Evolutionary conservation across 2,113 vertebrate genomes (phyloP).

Genomic region (Narcine bancroftii): DNA sequence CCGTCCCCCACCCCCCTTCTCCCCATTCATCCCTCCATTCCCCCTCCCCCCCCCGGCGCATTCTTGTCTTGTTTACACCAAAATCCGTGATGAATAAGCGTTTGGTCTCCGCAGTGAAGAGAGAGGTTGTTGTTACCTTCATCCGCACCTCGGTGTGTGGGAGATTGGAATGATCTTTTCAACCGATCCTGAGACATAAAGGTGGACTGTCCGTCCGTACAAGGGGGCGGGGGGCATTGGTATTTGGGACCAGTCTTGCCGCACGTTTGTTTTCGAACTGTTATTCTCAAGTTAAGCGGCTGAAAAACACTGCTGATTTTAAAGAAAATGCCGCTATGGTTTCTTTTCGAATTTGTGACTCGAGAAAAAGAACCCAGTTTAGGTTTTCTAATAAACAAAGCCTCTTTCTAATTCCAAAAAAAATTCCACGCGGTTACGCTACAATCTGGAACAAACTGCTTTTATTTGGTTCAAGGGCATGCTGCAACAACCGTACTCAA

Average conservation of each 20-base stretch:
- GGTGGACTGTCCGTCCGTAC: not conserved
- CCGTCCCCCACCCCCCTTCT: too few relatives aligned
- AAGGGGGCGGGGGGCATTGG: not conserved
- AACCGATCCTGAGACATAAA: not conserved
- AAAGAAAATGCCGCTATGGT: too few relatives aligned
- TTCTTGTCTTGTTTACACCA: conserved; percentile 35
- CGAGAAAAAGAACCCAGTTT: not conserved
- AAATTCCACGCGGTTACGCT: not conserved
- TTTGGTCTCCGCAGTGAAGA: not conserved
- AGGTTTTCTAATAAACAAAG: not conserved
- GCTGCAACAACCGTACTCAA: not conserved
- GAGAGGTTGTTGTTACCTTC: not conserved
- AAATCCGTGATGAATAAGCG: conserved; percentile 16
- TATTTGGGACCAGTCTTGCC: not conserved
- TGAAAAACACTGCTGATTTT: not conserved
- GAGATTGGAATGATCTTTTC: not conserved
- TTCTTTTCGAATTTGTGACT: conserved; percentile 1
- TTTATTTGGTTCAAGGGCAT: conserved; percentile 2
- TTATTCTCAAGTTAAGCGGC: not conserved
- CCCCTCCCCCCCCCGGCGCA: not conserved
- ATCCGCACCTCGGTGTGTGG: not conserved
- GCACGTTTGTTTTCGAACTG: not conserved
- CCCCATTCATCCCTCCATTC: too few relatives aligned
- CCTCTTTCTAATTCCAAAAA: not conserved
- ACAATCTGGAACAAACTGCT: not conserved